Evolutionary conservation across 1,140 invertebrate genomes (phyloP), one percentile per base, ranked within the genome.

Genomic region (Listronotus bonariensis): DNA sequence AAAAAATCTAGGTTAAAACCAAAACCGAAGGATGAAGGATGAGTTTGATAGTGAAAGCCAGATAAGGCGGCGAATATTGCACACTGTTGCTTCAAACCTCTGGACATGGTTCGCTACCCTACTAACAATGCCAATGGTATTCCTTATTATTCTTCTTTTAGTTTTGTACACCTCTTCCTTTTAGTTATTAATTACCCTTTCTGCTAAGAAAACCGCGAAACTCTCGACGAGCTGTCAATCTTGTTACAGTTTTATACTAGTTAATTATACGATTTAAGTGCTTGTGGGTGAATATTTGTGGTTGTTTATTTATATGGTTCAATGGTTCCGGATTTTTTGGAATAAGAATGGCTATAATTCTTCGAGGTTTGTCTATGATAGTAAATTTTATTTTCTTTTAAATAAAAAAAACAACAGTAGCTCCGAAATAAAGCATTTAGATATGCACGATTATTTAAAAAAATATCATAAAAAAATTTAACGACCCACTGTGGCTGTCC

Each of bases 11-110:
- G 62, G 62, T 58, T 43, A 63, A 64, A 53, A 10, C 31, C 17
- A 45, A 48, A 57, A 63, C 12, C 60, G 45, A 65, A 56, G 62
- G 57, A 53, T 54, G 60, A 65, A 69, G 71, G 70, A 72, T 74
- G 67, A 65, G 68, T 56, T 55, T 52, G 72, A 74, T 72, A 72
- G 72, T 74, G 72, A 74, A 74, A 74, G 71, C 70, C 48, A 71
- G 68, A 71, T 72, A 71, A 71, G 65, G 31, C 36, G 34, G 34
- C 18, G 36, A 64, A 55, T 70, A 68, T 69, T 69, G 65, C 68
- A 69, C 63, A 65, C 40, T 26, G 68, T 72, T 70, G 63, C 69
- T 65, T 43, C 42, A 67, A 71, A 46, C 48, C 46, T 43, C 53
- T 48, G 62, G 69, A 71, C 65, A 73, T 71, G 72, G 67, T 71